A percentile compares a stretch with the other conserved stretches of the same genome.
Conservation (phyloP, 1,140 invertebrate genomes). For the Drosophila bifasciata region DNA sequence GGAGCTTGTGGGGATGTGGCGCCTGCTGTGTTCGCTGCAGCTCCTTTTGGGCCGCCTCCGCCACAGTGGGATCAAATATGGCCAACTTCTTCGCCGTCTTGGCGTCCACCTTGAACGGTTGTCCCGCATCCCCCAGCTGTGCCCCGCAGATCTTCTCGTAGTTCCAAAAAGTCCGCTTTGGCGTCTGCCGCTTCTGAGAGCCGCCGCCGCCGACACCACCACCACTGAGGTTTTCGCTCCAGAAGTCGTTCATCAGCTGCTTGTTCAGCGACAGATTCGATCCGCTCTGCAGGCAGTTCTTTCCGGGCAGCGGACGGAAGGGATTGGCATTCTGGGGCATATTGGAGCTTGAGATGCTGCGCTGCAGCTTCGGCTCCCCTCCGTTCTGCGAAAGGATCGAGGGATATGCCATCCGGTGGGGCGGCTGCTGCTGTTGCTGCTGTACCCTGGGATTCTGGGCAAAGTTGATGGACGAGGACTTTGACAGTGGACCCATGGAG, state of each 20-base stretch:
- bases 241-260: conserved; percentile 82
- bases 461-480: conserved; percentile 75
- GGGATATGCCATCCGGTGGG: conserved; percentile 69
- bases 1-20: conserved; percentile 64
- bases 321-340: conserved; percentile 55
- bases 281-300: conserved; percentile 48
- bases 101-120: conserved; percentile 76
- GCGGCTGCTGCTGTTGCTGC: not conserved
- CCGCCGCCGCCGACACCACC: conserved; percentile 8
- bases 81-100: conserved; percentile 81
- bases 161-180: conserved; percentile 81
- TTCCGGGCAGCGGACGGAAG: conserved; percentile 33
- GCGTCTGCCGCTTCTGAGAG: conserved; percentile 75
- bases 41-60: conserved; percentile 76
- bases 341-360: conserved; percentile 79
- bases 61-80: conserved; percentile 77
- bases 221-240: conserved; percentile 73
- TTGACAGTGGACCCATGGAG: conserved; percentile 33
- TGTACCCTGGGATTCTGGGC: conserved; percentile 43
- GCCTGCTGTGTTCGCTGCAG: conserved; percentile 71
- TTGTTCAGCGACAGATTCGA: conserved; percentile 81
- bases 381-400: conserved; percentile 68
- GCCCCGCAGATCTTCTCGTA: conserved; percentile 82
- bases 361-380: conserved; percentile 67
- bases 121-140: conserved; percentile 66